These are phyloP conservation scores for Sitta europaea DNA, from an alignment of 2,113 vertebrate species.

Conservation along the genomic window DNA sequence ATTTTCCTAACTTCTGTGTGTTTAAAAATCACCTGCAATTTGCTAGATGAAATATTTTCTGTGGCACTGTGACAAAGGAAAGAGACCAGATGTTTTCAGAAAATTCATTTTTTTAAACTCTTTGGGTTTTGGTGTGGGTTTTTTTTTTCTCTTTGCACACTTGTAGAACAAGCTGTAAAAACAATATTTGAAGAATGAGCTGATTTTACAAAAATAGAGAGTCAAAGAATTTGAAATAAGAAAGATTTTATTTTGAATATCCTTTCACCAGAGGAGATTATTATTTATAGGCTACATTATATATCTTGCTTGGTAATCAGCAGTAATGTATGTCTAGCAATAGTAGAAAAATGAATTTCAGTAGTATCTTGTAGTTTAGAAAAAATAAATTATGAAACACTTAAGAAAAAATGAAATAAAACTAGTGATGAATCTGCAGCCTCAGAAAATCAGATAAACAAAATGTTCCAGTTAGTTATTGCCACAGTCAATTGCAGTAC, in stretches of 20 bases:
- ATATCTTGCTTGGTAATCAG: conserved; percentile 54
- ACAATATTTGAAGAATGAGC: conserved; percentile 41
- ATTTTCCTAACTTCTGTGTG: neutral
- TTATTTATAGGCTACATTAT: conserved; percentile 57
- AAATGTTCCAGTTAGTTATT: conserved; percentile 57
- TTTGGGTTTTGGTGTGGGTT: neutral
- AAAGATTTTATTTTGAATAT: conserved; percentile 40
- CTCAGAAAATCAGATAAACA: conserved; percentile 65
- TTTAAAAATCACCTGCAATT: conserved; percentile 42
- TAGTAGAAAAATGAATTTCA: conserved; percentile 46
- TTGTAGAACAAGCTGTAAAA: conserved; percentile 59
- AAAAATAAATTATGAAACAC: conserved; percentile 53
- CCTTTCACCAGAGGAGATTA: conserved; percentile 37
- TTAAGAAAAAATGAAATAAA: conserved; percentile 62
- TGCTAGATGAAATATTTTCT: conserved; percentile 36
- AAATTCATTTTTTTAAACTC: conserved; percentile 8
- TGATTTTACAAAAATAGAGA: conserved; percentile 7
- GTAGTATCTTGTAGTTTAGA: conserved; percentile 34
- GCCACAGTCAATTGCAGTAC: conserved; percentile 43
- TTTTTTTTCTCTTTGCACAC: neutral
- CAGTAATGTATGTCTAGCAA: conserved; percentile 42
- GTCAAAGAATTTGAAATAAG: neutral
- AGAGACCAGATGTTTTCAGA: conserved; percentile 17
- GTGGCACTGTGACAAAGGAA: conserved; percentile 35
- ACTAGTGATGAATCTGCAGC: conserved; percentile 41